Percentiles rank a stretch among this genome's conserved stretches.
Conservation (phyloP, 2,888 invertebrate species). For the Nowickia ferox region DNA sequence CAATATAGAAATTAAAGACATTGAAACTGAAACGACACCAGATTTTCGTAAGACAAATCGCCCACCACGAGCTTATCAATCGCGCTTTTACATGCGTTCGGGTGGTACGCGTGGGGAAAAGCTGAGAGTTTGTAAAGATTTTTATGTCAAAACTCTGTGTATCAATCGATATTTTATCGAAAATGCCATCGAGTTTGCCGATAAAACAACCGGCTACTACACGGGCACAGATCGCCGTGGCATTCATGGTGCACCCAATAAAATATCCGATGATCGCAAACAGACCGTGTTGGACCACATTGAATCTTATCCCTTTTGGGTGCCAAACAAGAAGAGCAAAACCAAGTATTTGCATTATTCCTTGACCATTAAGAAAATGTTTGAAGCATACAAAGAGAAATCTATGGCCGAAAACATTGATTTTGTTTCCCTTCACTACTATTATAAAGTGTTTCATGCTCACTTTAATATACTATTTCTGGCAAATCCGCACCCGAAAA, state of each 20-base stretch:
- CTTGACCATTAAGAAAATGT: conserved; percentile 72
- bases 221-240: conserved; percentile 71
- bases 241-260: conserved; percentile 57
- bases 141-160: conserved; percentile 71
- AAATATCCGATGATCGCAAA: conserved; percentile 66
- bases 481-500: conserved; percentile 32
- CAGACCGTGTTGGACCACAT: conserved; percentile 70
- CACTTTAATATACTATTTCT: conserved; percentile 71
- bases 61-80: conserved; percentile 69
- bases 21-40: conserved; percentile 62
- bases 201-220: conserved; percentile 73
- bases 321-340: conserved; percentile 72
- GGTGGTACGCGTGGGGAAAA: conserved; percentile 70
- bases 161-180: conserved; percentile 68
- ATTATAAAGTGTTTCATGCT: conserved; percentile 71
- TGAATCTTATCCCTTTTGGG: conserved; percentile 74
- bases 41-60: conserved; percentile 73
- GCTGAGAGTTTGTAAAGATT: conserved; percentile 72
- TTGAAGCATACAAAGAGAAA: conserved; percentile 70
- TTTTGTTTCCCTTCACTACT: conserved; percentile 60
- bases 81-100: conserved; percentile 68
- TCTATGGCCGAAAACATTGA: conserved; percentile 57
- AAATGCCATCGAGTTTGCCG: conserved; percentile 71
- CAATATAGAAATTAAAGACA: conserved; percentile 72
- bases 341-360: conserved; percentile 72